These are phyloP conservation scores for Heliconius melpomene DNA, from an alignment of 1,140 invertebrate species.

Conservation along the genomic window DNA sequence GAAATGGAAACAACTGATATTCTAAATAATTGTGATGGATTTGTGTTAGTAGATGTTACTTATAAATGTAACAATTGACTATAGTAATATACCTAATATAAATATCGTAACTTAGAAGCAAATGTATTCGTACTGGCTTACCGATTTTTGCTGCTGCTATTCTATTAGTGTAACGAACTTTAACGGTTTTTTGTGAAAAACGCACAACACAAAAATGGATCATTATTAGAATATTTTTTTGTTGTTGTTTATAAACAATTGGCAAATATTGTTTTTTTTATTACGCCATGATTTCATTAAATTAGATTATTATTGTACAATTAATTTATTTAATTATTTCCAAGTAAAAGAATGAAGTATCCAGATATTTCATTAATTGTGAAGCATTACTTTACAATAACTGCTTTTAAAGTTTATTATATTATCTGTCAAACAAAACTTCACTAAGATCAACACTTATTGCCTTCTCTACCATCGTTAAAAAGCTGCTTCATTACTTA, in stretches of 20 bases:
- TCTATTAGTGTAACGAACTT: constrained; percentile 34
- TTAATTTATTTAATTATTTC: not conserved
- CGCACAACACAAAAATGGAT: not conserved
- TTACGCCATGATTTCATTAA: not conserved
- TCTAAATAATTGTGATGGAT: constrained; percentile 81
- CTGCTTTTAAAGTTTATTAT: not conserved
- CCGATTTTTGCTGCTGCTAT: constrained; percentile 23
- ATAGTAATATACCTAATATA: constrained; percentile 40
- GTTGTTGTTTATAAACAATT: not conserved
- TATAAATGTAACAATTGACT: constrained; percentile 50
- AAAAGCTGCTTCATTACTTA: not conserved
- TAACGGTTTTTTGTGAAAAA: constrained; percentile 22
- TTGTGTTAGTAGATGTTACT: constrained; percentile 73
- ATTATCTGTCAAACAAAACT: not conserved
- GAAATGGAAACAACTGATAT: constrained; percentile 77
- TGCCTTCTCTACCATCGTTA: not conserved
- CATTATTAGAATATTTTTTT: not conserved
- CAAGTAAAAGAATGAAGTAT: not conserved
- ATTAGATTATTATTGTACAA: too few species aligned
- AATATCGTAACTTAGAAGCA: constrained; percentile 43
- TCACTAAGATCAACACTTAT: not conserved
- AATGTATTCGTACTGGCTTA: constrained; percentile 39
- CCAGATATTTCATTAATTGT: not conserved
- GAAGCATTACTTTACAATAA: not conserved
- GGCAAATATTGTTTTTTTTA: not conserved